A percentile compares a stretch with the other conserved stretches of the same genome.
These are phyloP conservation scores for Pseudolycoriella hygida DNA, from an alignment of 2,888 invertebrate species.

Conservation along the genomic window DNA sequence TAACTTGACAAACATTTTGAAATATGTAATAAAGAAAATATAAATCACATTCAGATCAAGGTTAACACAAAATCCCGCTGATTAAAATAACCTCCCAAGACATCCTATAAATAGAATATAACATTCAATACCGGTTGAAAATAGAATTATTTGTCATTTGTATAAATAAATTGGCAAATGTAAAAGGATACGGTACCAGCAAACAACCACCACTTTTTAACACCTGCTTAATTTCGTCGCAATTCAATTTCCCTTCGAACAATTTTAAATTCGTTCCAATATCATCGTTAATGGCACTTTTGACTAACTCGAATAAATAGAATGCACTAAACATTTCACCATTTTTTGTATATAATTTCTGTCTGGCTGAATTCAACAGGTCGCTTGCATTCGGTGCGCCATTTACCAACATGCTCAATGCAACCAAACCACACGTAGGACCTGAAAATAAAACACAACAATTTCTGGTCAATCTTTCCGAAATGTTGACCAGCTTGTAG, in stretches of 20 bases:
- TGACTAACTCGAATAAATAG: slow-evolving; percentile 38
- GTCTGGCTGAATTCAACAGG: slow-evolving; percentile 42
- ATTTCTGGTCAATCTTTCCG: too few relatives aligned
- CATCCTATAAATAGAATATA: too few relatives aligned
- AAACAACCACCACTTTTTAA: slow-evolving; percentile 27
- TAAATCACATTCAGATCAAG: too few relatives aligned
- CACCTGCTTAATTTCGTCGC: slow-evolving; percentile 25
- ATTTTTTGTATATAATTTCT: slow-evolving; percentile 50
- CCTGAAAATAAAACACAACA: too few relatives aligned
- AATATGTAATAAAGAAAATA: too few relatives aligned
- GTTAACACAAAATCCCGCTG: too few relatives aligned
- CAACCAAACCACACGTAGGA: slow-evolving; percentile 78
- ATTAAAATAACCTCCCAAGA: too few relatives aligned
- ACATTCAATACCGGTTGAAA: too few relatives aligned
- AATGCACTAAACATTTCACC: slow-evolving; percentile 80
- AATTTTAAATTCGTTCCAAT: slow-evolving; percentile 15
- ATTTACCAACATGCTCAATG: slow-evolving; percentile 59
- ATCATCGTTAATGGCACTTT: slow-evolving; percentile 12
- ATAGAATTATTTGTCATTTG: too few relatives aligned
- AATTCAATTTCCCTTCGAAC: slow-evolving; percentile 27
- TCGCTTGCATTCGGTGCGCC: slow-evolving; percentile 36
- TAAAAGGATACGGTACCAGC: slow-evolving; percentile 37
- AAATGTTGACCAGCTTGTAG: too few relatives aligned
- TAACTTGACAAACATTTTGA: too few relatives aligned
- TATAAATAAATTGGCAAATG: background rate